Evolutionary conservation across 2,797 vertebrate species (phyloP).

Genomic region (Neomorphus geoffroyi): DNA sequence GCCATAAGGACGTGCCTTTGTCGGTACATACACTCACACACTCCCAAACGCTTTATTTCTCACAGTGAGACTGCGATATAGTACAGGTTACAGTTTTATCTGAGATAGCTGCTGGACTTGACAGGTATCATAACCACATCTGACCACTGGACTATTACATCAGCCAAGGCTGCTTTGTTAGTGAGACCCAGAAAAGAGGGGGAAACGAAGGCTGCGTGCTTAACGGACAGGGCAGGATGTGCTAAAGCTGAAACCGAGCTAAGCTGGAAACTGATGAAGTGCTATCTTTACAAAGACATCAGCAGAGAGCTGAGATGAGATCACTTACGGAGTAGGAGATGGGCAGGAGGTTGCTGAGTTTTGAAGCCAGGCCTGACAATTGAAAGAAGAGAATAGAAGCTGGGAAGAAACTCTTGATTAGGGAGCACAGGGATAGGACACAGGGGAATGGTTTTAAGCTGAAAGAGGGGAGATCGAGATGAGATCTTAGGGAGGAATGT

Average conservation of each 20-base stretch:
- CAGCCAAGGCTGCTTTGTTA: neutral
- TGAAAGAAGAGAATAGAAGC: neutral
- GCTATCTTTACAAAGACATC: neutral
- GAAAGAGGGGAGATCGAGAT: no score
- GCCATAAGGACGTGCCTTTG: neutral
- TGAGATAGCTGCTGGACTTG: neutral
- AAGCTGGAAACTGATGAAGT: neutral
- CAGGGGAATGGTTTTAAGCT: no score
- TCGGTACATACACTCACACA: fast-evolving
- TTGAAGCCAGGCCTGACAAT: neutral
- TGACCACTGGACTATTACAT: neutral
- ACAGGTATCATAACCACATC: neutral
- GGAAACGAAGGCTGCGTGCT: neutral
- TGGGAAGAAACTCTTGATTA: no score
- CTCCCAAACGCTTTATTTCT: neutral
- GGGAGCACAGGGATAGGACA: no score
- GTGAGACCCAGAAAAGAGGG: neutral
- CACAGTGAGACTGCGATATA: neutral
- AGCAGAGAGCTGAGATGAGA: neutral
- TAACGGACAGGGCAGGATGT: neutral
- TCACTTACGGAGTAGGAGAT: neutral
- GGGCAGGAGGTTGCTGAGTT: neutral
- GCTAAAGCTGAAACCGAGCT: neutral
- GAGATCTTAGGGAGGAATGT: no score
- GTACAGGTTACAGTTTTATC: neutral